Evolutionary conservation across 2,888 invertebrate species (phyloP), one percentile per base, ranked within the genome.

Genomic region (Sinotaia quadrata): DNA sequence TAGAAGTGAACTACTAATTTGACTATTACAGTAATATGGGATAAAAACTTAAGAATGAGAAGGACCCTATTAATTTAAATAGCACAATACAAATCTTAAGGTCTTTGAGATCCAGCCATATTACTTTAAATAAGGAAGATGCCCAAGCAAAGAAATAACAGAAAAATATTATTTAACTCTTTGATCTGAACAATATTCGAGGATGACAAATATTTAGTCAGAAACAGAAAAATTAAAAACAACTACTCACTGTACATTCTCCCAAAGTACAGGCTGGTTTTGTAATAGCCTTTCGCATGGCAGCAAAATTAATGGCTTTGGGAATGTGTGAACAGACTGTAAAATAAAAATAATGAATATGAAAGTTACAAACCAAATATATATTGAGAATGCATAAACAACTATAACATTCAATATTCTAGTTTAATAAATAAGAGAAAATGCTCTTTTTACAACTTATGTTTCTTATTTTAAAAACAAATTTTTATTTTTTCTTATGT

Each of bases 291-390:
- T 85, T 86, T 67, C 81, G 81, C 81, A 85, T 79, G 18, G 80
- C 73, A 63, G 78, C 80, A 51, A 84, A 75, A 73, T 85, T 85
- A 18, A 84, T 78, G 27, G 84, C 81, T 73, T 84, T 85, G 66
- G 75, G 79, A 27, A 85, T 78, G 73, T 86, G 86, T n/a, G 76
- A 69, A 75, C 86, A 86, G 21, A 78, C 78, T 73, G 70, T 34
- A 52, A 29, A 56, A 66, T 67, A 21, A 72, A 49, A 4, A 47
- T n/a, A n/a, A n/a, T n/a, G n/a, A n/a, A n/a, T n/a, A n/a, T n/a
- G n/a, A n/a, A n/a, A n/a, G n/a, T n/a, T n/a, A n/a, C n/a, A n/a
- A 7, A 52, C 27, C n/a, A 59, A 59, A 2, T 44, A 4, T 21
- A n/a, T 21, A 8, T 15, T 27, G 10, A 58, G 21, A 18, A 1